Percentiles rank a stretch among this genome's conserved stretches.
Evolutionary conservation across 2,113 vertebrate species (phyloP).

Genomic region (Baryphthengus martii): DNA sequence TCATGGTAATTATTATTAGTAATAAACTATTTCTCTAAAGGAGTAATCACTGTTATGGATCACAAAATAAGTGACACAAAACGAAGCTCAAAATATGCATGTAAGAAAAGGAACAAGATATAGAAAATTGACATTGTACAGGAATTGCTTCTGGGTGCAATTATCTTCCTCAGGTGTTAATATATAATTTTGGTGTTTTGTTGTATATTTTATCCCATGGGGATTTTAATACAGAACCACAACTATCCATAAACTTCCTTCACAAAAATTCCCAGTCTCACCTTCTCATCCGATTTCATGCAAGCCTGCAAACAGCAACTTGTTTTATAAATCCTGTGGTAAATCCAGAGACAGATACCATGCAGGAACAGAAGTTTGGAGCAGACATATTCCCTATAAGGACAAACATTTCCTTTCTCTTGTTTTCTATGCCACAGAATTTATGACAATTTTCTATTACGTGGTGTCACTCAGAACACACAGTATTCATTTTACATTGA

Average conservation of each 20-base stretch:
- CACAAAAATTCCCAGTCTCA: neutral
- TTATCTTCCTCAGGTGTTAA: slow-evolving; percentile 35
- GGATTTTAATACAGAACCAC: slow-evolving; percentile 36
- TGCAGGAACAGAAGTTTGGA: neutral
- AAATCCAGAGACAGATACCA: neutral
- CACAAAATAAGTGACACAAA: slow-evolving; percentile 10
- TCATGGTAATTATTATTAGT: neutral
- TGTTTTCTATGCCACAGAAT: neutral
- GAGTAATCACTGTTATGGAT: neutral
- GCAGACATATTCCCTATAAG: neutral
- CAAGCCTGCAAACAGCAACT: neutral
- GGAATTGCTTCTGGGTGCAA: slow-evolving; percentile 41
- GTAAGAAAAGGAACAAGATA: neutral
- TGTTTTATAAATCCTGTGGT: neutral
- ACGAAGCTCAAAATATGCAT: slow-evolving; percentile 18
- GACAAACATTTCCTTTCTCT: neutral
- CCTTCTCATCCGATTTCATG: neutral
- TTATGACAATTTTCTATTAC: neutral
- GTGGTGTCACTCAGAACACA: neutral
- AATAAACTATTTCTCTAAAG: neutral
- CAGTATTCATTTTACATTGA: neutral
- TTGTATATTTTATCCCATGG: slow-evolving; percentile 2
- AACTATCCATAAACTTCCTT: neutral
- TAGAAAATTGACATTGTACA: neutral
- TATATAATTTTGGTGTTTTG: slow-evolving; percentile 33